Base-by-base conservation (phyloP, 2,113 vertebrate genomes). In the Ondatra zibethicus region DNA sequence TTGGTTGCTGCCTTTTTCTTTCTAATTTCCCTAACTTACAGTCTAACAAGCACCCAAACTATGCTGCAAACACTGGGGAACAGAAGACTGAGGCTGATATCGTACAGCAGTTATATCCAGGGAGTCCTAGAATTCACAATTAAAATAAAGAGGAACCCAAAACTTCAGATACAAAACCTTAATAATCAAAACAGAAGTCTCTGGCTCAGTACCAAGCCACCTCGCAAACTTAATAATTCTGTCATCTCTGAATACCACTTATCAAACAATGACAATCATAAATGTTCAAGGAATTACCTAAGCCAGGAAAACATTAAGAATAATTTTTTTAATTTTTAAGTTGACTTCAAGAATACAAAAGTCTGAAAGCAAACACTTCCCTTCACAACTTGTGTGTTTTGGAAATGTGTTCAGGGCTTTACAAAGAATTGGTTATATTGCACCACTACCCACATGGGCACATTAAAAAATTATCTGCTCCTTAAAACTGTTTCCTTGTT, bases 231-330 rank as follows among this genome's bases (percentile, higher is more conserved):
- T 68, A 95, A 17, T 78, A 94, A 94, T 92, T 93, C 52, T 88
- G 14, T 3, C 87, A 95, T 94, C 95, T 97, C 88, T 96, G 76
- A 96, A 77, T 42, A 42, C 9, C 78, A 75, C 33, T 88, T 95
- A 92, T 88, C 77, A 90, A 93, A 65, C 78, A 92, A 92, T 96
- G 73, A 50, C 27, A 96, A 68, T 31, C 65, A 72, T 66, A 92
- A 63, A n/a, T 77, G 42, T 80, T 61, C 75, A 96, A 93, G 80
- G 94, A 94, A 94, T 92, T 91, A 96, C 25, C 70, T 93, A 27
- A 92, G 17, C 27, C 33, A 94, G 45, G 12, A 82, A 93, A 96
- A 94, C 42, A 33, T 50, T 42, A 70, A 77, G 50, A 77, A 58
- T 55, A 39, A 27, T 77, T 78, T 77, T 78, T 68, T 29, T 27